Conservation (phyloP, 2,888 invertebrate species). For the Drosophila meridiana region DNA sequence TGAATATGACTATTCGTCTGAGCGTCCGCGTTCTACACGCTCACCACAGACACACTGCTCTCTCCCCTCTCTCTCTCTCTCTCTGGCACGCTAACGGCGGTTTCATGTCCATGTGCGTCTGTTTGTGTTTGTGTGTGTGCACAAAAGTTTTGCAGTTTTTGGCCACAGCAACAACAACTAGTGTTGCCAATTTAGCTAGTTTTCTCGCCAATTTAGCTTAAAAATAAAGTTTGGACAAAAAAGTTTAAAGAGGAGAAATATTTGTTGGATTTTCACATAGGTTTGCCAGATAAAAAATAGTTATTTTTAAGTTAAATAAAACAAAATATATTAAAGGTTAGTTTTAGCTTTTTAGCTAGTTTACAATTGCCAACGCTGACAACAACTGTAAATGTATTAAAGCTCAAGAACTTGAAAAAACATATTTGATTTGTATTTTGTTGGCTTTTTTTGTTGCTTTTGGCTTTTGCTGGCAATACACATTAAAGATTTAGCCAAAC, state of each 20-base stretch:
- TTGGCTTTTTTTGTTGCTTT: constrained; percentile 35
- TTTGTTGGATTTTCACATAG: not conserved
- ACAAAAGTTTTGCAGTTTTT: constrained; percentile 52
- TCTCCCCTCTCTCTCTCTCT: not conserved
- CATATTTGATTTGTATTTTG: constrained; percentile 46
- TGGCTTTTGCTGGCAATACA: constrained; percentile 44
- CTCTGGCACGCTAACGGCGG: not conserved
- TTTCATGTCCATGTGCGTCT: not conserved
- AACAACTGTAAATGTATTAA: constrained; percentile 27
- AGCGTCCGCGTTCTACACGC: constrained; percentile 27
- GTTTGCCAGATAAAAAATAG: not conserved
- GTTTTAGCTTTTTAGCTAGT: not conserved
- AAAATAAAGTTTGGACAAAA: not conserved
- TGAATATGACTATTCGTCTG: constrained; percentile 68
- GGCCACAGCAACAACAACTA: constrained; percentile 26
- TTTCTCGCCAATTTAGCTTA: not conserved
- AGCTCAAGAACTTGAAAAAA: constrained; percentile 61
- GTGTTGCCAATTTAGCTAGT: constrained; percentile 18
- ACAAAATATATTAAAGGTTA: not conserved
- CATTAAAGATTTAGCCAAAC: constrained; percentile 74
- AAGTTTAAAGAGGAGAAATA: not conserved
- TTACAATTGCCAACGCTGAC: constrained; percentile 7
- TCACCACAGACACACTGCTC: constrained; percentile 7
- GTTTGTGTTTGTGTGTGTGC: constrained; percentile 9
- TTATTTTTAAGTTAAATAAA: not conserved